Base-by-base conservation (phyloP, 2,113 vertebrate species). In the Bufo bufo region DNA sequence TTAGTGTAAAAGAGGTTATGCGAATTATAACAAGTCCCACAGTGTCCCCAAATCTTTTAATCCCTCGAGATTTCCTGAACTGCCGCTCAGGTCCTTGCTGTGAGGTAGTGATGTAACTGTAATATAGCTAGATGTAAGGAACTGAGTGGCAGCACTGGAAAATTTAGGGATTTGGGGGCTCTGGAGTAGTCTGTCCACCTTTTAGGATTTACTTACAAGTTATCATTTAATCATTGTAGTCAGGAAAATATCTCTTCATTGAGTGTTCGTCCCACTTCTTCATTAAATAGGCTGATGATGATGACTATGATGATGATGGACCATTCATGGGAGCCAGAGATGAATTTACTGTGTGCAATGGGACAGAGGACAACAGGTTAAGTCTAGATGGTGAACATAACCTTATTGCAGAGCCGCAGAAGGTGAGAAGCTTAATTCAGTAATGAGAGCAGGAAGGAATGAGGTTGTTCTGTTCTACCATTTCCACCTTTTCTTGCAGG, bases 351-450 rank as follows among this genome's bases (percentile, higher is more conserved):
- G 6, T 52, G 5, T 61, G 91, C 81, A 90, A 81, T 12, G 90
- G 92, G 91, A 50, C 33, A 0, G 49, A 91, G 1, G 47, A 96
- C 88, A 94, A 94, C 2, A 93, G 92, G 0, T 97, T 97, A 0
- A 93, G 95, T 23, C 7, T 83, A 9, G 20, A 78, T 78, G 75
- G 58, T 16, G 97, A 97, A 72, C 92, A 94, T 4, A 95, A 97
- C 87, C 93, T 99, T 75, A 91, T 99, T 0, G 96, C 97, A 0
- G 97, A 99, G 89, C 98, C 98, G 8, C 95, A 96, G 85, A 97
- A 96, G 94, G 98, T 97, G 85, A 92, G 43, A 0, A n/a, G 14
- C 45, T 4, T 5, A 6, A 5, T n/a, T 72, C 2, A 16, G 49
- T 10, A 23, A 4, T 71, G 69, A 71, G 16, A 69, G 65, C n/a